A percentile compares a stretch with the other conserved stretches of the same genome.
phyloP scores from a whole-genome alignment of 2,888 invertebrate species.

The Orthonevra nobilis region DNA sequence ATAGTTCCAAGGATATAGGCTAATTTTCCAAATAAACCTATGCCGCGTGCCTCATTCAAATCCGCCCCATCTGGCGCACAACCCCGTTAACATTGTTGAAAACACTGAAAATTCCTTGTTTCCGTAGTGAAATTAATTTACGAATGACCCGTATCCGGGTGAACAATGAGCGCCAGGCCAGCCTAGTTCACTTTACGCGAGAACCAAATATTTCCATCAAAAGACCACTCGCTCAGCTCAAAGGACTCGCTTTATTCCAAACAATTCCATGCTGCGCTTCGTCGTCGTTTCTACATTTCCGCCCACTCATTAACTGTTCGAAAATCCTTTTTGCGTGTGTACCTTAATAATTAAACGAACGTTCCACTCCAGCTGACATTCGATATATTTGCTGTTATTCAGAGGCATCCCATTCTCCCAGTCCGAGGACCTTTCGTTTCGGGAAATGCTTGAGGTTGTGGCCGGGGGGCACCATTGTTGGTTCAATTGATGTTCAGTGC shows the following conservation, averaged over 20 bases:
- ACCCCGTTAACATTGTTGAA: too few relatives aligned
- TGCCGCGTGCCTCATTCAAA: too few relatives aligned
- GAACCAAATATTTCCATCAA: slow-evolving; percentile 14
- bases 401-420: background rate
- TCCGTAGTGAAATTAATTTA: slow-evolving; percentile 58
- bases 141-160: slow-evolving; percentile 41
- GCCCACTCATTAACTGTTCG: slow-evolving; percentile 37
- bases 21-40: too few relatives aligned
- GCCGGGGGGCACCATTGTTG: background rate
- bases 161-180: slow-evolving; percentile 21
- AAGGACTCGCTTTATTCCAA: background rate
- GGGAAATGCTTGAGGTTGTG: background rate
- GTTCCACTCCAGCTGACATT: slow-evolving; percentile 46
- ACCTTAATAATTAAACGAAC: slow-evolving; percentile 50
- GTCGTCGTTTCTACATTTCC: too few relatives aligned
- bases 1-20: too few relatives aligned
- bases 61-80: too few relatives aligned
- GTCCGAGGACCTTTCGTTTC: too few relatives aligned
- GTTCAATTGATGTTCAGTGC: slow-evolving; percentile 36
- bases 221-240: slow-evolving; percentile 21
- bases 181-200: background rate
- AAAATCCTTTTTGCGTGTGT: slow-evolving; percentile 43
- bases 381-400: slow-evolving; percentile 47
- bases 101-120: slow-evolving; percentile 40
- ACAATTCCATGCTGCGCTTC: too few relatives aligned